Conservation (phyloP, 2,888 invertebrate genomes). For the Petrolisthes cinctipes region DNA sequence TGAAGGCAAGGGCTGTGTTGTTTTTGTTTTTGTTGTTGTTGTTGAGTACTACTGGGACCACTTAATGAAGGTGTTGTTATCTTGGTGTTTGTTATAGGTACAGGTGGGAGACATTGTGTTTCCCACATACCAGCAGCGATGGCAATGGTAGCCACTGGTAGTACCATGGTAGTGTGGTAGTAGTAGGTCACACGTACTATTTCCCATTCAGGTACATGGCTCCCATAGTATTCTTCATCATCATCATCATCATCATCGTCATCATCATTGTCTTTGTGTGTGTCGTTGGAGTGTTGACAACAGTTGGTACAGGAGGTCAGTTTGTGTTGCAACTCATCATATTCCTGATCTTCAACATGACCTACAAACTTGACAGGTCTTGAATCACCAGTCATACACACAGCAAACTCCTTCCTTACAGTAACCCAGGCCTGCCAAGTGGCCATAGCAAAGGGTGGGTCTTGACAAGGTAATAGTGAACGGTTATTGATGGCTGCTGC, state of each 20-base stretch:
- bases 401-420: constrained; percentile 34
- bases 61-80: too few species aligned
- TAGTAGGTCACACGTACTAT: constrained; percentile 34
- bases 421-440: constrained; percentile 69
- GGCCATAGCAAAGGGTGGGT: constrained; percentile 70
- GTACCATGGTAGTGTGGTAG: constrained; percentile 58
- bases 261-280: background rate
- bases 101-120: background rate
- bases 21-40: too few species aligned
- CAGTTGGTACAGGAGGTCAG: too few species aligned
- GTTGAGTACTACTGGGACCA: too few species aligned
- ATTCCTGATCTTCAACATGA: background rate
- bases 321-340: too few species aligned
- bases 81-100: too few species aligned
- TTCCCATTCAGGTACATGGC: constrained; percentile 6
- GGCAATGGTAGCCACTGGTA: constrained; percentile 62
- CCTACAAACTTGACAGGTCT: constrained; percentile 21
- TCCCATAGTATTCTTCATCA: background rate
- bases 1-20: constrained; percentile 28
- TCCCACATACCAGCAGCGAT: constrained; percentile 59
- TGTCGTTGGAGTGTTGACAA: too few species aligned
- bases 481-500: constrained; percentile 71
- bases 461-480: constrained; percentile 71
- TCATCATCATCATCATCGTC: background rate
- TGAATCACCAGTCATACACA: constrained; percentile 64